These are phyloP conservation scores for Theonella swinhoei DNA, from an alignment of 37 sponge, comb jelly and placozoan genomes.

Conservation along the genomic window DNA sequence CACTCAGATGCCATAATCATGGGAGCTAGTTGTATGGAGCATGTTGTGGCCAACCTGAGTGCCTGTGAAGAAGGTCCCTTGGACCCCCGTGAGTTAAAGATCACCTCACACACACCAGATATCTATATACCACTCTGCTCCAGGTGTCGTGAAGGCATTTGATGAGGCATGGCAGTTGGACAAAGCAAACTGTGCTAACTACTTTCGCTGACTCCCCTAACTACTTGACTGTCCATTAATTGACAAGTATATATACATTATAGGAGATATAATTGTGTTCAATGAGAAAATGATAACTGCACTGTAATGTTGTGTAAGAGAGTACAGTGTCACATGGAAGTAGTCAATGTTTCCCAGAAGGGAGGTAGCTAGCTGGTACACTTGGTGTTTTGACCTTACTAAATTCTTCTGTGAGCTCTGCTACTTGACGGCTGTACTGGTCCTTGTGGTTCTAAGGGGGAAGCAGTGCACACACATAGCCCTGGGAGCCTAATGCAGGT, in stretches of 20 bases:
- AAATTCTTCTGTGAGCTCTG: background rate
- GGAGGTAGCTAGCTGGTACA: background rate
- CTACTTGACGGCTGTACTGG: background rate
- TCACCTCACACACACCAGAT: background rate
- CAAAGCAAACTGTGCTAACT: slow-evolving; percentile 75
- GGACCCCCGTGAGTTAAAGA: slow-evolving; percentile 33
- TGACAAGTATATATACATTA: too few relatives aligned
- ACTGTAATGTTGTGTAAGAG: too few relatives aligned
- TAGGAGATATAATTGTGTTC: too few relatives aligned
- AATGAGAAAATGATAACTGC: too few relatives aligned
- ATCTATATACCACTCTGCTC: background rate
- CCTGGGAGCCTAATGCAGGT: too few relatives aligned
- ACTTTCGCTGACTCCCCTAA: slow-evolving; percentile 54
- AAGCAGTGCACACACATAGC: too few relatives aligned
- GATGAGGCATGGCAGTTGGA: slow-evolving; percentile 85
- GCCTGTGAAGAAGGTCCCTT: slow-evolving; percentile 81
- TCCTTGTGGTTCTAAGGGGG: background rate
- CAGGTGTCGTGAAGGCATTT: slow-evolving; percentile 83
- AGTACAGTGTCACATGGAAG: too few relatives aligned
- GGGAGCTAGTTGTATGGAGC: slow-evolving; percentile 70
- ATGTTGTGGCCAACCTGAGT: slow-evolving; percentile 58
- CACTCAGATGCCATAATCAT: slow-evolving; percentile 74
- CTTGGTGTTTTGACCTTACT: background rate
- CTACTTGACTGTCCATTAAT: background rate
- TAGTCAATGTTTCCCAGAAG: too few relatives aligned